A percentile compares a stretch with the other conserved stretches of the same genome.
Conservation (phyloP, 2,888 invertebrate genomes). For the Caenorhabditis zanzibari region DNA sequence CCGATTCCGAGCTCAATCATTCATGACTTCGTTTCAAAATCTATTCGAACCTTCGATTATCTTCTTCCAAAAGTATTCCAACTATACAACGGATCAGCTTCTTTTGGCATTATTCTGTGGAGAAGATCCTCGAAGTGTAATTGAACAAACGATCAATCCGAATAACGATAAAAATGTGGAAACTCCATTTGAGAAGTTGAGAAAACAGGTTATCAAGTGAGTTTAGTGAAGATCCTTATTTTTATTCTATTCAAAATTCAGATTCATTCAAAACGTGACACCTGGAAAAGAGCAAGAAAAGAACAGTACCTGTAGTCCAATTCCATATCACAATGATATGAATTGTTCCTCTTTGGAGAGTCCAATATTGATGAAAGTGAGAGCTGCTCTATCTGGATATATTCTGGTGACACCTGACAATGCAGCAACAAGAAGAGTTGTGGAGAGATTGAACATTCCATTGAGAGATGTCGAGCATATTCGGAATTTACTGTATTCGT, state of each 20-base stretch:
- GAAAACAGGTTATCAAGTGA: conserved; percentile 61
- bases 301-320: conserved; percentile 66
- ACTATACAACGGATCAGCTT: conserved; percentile 47
- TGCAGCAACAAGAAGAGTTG: conserved; percentile 70
- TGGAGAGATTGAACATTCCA: conserved; percentile 73
- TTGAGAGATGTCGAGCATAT: conserved; percentile 69
- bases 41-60: conserved; percentile 49
- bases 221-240: neutral
- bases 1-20: conserved; percentile 26
- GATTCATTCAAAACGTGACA: conserved; percentile 66
- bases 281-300: conserved; percentile 66
- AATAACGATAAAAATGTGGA: conserved; percentile 58
- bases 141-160: conserved; percentile 54
- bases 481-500: conserved; percentile 67
- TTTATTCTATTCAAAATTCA: neutral
- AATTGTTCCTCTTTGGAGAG: conserved; percentile 68
- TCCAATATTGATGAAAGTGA: conserved; percentile 54
- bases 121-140: conserved; percentile 58
- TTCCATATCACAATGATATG: conserved; percentile 61
- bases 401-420: conserved; percentile 80
- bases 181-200: conserved; percentile 68
- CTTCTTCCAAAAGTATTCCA: conserved; percentile 56
- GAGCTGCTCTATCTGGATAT: conserved; percentile 78
- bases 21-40: conserved; percentile 42
- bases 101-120: conserved; percentile 64